Evolutionary conservation across 2,797 vertebrate species (phyloP), one percentile per base, ranked within the genome.

Genomic region (Glossophaga mutica): DNA sequence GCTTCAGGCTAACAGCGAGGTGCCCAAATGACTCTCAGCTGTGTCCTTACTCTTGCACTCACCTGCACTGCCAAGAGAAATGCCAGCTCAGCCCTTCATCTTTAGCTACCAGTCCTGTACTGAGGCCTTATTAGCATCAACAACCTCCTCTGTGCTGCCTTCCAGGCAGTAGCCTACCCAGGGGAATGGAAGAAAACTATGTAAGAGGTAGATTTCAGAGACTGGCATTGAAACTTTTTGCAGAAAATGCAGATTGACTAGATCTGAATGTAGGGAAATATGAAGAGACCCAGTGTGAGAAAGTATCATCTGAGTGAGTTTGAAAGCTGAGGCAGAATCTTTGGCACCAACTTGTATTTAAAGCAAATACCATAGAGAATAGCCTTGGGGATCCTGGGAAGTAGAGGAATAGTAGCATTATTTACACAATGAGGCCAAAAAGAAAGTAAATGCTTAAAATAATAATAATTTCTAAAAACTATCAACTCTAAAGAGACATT

Each of bases 1-100:
- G 97, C 97, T 97, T 62, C 76, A 94, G 94, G 96, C 96, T 97
- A 97, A 97, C 96, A 97, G 96, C 19, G 0, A 97, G 96, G 94
- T 97, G 67, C 94, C 94, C 74, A 97, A 95, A 93, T 96, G 90
- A 90, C 94, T 98, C 97, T 98, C 97, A 82, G 81, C 96, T 79
- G 90, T 96, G 34, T 94, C 92, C 88, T 93, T 90, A 81, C 71
- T 82, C 93, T 57, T 96, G 84, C 4, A 18, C 93, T 97, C 96
- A 96, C 0, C 3, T 97, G 90, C 52, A 83, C 94, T 97, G 97
- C 97, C 97, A 91, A 93, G 0, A 22, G 96, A 92, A 96, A 81
- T 73, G 48, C 73, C 94, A 90, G 87, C 86, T 94, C n/a, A n/a
- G 77, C 50, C 84, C 52, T n/a, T 94, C 93, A 91, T 85, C 89